Evolutionary conservation across 1,140 invertebrate genomes (phyloP), one percentile per base, ranked within the genome.

Genomic region (Papilio polyxenes): DNA sequence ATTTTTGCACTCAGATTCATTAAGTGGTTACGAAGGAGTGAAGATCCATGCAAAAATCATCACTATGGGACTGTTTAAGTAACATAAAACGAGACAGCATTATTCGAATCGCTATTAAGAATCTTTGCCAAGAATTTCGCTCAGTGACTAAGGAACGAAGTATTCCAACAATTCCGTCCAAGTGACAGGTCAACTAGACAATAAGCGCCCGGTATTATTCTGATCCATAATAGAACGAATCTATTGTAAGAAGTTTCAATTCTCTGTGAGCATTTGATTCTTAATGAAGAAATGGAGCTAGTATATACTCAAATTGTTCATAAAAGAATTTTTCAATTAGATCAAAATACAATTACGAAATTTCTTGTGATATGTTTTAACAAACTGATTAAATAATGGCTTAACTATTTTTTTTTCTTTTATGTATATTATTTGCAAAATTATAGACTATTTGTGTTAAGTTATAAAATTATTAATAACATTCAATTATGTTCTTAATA

Each of bases 181-280:
- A 65, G 23, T 65, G 62, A 23, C 62, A 31, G 62, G 62, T 65
- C 62, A 31, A 65, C 62, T 65, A 31, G 20, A 65, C 62, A 65
- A 65, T 23, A 65, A n/a, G 23, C 13, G 62, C 20, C 23, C 62
- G 15, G 62, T 65, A 13, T 65, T 31, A 65, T 31, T 17, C 13
- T 31, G 20, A 65, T 3, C 2, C 62, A 65, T 65, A 31, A 65
- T 65, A 65, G 62, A 65, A 53, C 51, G 7, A 10, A 31, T 37
- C 62, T 65, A 65, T 31, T 65, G 62, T 65, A 31, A 65, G 62
- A 31, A 23, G 62, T 65, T 65, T 31, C 62, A 65, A 65, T 65
- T 17, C 23, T 65, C 62, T 15, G 31, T 31, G 23, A 65, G 23
- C 59, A 65, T 37, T 65, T 65, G 62, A 31, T 65, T 65, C 62